These are phyloP conservation scores for Reticulitermes lucifugus DNA, from an alignment of 2,888 invertebrate genomes.

Conservation along the genomic window DNA sequence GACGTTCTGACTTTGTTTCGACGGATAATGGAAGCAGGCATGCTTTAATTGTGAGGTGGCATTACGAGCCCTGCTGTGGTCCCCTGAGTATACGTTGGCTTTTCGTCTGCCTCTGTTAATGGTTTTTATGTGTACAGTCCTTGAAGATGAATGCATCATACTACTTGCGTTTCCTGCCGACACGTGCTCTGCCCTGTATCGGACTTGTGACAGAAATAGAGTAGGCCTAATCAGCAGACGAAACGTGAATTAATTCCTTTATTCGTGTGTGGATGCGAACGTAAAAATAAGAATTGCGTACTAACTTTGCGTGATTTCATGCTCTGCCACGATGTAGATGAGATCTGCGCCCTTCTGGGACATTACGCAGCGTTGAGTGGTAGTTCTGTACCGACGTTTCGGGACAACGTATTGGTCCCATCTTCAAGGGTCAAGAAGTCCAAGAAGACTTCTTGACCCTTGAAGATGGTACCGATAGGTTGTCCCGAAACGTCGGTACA, in stretches of 20 bases:
- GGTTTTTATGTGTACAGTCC: background rate
- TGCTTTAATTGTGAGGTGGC: background rate
- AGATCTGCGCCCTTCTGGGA: no score
- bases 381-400: no score
- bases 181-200: background rate
- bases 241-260: background rate
- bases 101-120: background rate
- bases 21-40: background rate
- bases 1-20: background rate
- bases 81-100: background rate
- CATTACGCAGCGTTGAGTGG: no score
- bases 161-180: background rate
- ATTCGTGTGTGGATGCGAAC: background rate
- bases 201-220: background rate
- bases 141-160: background rate
- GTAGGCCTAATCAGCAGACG: background rate
- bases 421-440: no score
- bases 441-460: no score
- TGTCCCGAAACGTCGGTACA: no score
- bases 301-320: background rate
- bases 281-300: background rate
- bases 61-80: background rate
- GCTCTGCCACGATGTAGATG: no score
- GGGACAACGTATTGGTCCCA: no score
- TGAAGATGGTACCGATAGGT: no score